phyloP scores from a whole-genome alignment of 2,888 invertebrate species.

The Cephonodes hylas region DNA sequence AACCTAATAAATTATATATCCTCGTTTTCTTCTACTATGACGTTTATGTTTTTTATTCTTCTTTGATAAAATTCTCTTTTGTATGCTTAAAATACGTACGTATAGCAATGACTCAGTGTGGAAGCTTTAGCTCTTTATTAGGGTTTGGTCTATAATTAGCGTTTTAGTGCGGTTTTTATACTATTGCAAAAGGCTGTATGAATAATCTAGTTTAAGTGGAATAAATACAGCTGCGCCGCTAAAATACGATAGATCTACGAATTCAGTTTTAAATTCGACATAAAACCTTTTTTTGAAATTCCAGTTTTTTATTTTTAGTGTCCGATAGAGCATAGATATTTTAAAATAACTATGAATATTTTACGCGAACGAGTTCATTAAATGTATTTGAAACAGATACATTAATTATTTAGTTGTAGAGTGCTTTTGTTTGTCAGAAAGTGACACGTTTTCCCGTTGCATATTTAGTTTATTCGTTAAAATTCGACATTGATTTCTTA shows the following conservation, averaged over 20 bases:
- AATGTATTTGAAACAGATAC: background rate
- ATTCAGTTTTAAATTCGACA: too few relatives aligned
- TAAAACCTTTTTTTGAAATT: too few relatives aligned
- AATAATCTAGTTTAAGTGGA: too few relatives aligned
- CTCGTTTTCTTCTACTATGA: background rate
- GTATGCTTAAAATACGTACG: background rate
- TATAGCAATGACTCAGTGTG: background rate
- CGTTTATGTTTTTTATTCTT: background rate
- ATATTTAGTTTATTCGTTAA: background rate
- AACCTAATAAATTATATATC: background rate
- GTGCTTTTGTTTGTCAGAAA: background rate
- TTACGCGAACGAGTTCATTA: background rate
- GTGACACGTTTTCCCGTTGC: background rate
- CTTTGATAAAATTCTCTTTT: background rate
- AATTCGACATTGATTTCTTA: background rate
- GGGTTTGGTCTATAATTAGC: background rate
- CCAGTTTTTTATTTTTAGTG: too few relatives aligned
- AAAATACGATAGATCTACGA: too few relatives aligned
- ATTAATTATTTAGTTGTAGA: background rate
- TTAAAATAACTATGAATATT: background rate
- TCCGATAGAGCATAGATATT: too few relatives aligned
- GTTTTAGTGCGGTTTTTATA: background rate
- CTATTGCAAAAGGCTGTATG: background rate
- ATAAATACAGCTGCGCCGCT: too few relatives aligned
- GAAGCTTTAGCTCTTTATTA: background rate